Conservation (phyloP, 2,888 invertebrate species). For the Taphrorychus bicolor region DNA sequence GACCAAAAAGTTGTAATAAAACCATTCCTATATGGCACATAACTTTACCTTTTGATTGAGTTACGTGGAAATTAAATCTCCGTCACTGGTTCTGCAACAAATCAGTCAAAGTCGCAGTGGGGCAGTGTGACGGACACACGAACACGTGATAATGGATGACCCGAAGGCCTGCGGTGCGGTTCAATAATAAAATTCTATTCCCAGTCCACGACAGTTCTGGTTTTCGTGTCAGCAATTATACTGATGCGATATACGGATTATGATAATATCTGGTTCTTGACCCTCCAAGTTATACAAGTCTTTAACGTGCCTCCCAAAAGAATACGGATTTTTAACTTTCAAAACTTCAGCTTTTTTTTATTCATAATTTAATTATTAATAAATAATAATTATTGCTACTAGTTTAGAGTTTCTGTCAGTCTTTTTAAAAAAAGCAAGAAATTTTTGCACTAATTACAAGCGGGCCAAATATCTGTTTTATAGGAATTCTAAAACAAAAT, state of each 20-base stretch:
- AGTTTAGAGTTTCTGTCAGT: no score
- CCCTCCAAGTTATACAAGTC: no score
- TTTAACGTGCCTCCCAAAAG: no score
- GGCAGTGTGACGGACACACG: conserved; percentile 1
- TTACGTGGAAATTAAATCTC: not conserved
- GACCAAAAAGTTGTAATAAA: no score
- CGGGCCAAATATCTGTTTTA: no score
- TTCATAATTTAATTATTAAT: no score
- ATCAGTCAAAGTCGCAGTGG: conserved; percentile 15
- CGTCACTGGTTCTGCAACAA: not conserved
- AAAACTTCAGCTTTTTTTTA: no score
- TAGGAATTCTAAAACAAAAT: no score
- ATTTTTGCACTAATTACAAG: no score
- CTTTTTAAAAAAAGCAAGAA: no score
- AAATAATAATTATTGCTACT: no score
- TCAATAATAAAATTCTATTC: not conserved
- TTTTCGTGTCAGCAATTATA: conserved; percentile 31
- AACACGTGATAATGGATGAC: not conserved
- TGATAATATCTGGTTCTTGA: not conserved
- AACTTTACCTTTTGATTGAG: not conserved
- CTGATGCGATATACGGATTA: conserved; percentile 18
- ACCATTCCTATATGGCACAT: not conserved
- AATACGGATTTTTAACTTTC: no score
- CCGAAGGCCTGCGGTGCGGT: not conserved
- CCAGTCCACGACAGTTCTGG: conserved; percentile 16